Evolutionary conservation across 2,888 invertebrate genomes (phyloP).

Genomic region (Camponotus fellah): DNA sequence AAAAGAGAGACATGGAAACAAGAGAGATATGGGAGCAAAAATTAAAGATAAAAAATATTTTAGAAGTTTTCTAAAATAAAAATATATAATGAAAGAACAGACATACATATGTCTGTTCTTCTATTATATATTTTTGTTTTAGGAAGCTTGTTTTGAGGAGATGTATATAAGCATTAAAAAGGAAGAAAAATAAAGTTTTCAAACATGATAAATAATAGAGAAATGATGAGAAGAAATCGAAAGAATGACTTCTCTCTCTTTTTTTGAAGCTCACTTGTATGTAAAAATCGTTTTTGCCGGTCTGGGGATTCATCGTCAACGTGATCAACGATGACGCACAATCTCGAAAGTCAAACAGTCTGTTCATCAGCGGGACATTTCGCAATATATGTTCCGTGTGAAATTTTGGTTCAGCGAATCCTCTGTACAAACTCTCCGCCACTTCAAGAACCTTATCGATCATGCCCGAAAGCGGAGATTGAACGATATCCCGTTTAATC

Average conservation of each 20-base stretch:
- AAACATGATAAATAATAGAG: neutral
- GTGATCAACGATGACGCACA: slow-evolving; percentile 72
- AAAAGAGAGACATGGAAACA: neutral
- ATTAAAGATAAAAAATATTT: neutral
- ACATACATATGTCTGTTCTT: no score
- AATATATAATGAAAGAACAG: no score
- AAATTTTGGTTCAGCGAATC: slow-evolving; percentile 77
- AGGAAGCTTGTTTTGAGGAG: neutral
- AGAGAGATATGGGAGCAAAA: neutral
- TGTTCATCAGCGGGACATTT: slow-evolving; percentile 80
- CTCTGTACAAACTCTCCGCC: slow-evolving; percentile 78
- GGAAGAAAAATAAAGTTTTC: neutral
- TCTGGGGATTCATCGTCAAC: slow-evolving; percentile 68
- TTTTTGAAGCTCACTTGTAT: slow-evolving; percentile 64
- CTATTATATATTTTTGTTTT: no score
- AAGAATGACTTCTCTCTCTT: neutral
- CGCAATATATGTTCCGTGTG: slow-evolving; percentile 81
- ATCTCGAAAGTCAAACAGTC: slow-evolving; percentile 82
- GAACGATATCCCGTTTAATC: slow-evolving; percentile 82
- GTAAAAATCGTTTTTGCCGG: slow-evolving; percentile 71
- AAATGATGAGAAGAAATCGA: neutral
- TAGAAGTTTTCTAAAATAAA: neutral
- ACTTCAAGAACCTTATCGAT: slow-evolving; percentile 81
- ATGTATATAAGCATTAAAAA: neutral
- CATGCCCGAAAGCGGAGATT: slow-evolving; percentile 80